Percentiles rank a stretch among this genome's conserved stretches.
These are phyloP conservation scores for Microchrysa polita DNA, from an alignment of 2,888 invertebrate genomes.

Conservation along the genomic window DNA sequence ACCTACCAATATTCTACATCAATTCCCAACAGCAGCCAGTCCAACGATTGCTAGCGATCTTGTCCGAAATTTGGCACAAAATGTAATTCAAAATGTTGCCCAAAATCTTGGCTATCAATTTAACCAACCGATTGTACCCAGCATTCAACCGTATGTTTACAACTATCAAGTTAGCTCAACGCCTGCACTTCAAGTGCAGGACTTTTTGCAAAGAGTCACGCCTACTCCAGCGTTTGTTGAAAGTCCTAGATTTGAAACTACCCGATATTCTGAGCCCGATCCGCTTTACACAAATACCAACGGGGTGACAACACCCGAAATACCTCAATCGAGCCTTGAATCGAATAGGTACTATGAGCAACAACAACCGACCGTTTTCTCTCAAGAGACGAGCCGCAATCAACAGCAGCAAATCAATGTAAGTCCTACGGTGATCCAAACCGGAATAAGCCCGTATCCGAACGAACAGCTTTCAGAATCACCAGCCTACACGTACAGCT, in stretches of 20 bases:
- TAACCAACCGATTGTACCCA: not conserved
- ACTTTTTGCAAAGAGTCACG: slow-evolving; percentile 48
- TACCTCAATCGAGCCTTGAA: not conserved
- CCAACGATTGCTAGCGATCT: not conserved
- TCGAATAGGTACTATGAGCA: not conserved
- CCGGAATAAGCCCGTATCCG: not conserved
- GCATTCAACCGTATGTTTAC: slow-evolving; percentile 16
- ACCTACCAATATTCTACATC: not conserved
- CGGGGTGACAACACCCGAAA: not conserved
- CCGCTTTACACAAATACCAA: slow-evolving; percentile 60
- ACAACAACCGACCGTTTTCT: not conserved
- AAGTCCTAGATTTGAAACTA: slow-evolving; percentile 58
- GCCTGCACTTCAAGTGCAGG: slow-evolving; percentile 45
- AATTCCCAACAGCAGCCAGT: not conserved
- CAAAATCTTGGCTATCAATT: slow-evolving; percentile 12
- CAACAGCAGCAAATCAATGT: not conserved
- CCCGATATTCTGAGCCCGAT: slow-evolving; percentile 66
- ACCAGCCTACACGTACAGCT: slow-evolving; percentile 15
- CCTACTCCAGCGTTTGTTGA: slow-evolving; percentile 56
- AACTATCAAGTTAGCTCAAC: slow-evolving; percentile 38
- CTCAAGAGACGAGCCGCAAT: not conserved
- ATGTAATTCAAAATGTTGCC: not conserved
- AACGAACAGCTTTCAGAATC: not conserved
- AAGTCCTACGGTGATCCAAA: not conserved
- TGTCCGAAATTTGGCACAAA: slow-evolving; percentile 9